Evolutionary conservation across 2,888 invertebrate genomes (phyloP).

Genomic region (Lysandra coridon): DNA sequence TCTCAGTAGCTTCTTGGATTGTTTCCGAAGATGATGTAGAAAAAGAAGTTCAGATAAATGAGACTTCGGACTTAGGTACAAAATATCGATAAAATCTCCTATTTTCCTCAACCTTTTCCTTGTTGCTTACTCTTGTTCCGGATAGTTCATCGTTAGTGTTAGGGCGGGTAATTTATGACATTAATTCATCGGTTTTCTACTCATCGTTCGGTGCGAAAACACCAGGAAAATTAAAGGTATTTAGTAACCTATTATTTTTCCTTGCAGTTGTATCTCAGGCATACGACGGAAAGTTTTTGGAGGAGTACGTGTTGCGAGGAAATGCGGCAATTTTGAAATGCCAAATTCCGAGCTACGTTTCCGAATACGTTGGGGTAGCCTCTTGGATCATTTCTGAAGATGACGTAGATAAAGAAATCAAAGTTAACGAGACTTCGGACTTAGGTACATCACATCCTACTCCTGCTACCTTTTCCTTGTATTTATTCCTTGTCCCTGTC

Average conservation of each 20-base stretch:
- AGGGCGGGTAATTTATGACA: background rate
- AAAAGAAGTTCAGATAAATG: conserved; percentile 64
- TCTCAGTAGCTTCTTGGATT: conserved; percentile 91
- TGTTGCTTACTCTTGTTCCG: background rate
- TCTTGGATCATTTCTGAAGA: conserved; percentile 93
- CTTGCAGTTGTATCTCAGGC: conserved; percentile 93
- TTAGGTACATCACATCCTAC: conserved; percentile 54
- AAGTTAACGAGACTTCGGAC: conserved; percentile 57
- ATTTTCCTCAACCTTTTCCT: conserved; percentile 7
- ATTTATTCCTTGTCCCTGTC: conserved; percentile 11
- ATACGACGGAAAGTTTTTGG: conserved; percentile 95
- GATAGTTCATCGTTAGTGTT: background rate
- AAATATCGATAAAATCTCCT: conserved; percentile 5
- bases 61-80: conserved; percentile 63
- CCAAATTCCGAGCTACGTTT: conserved; percentile 95
- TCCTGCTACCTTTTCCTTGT: conserved; percentile 8
- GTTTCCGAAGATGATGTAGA: conserved; percentile 85
- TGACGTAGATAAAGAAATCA: conserved; percentile 68
- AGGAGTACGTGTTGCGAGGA: conserved; percentile 93
- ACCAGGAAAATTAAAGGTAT: background rate
- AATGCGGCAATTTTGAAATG: conserved; percentile 95
- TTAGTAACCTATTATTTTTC: conserved; percentile 22
- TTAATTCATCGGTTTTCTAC: conserved; percentile 14
- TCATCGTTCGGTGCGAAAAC: background rate
- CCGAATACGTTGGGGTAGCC: conserved; percentile 92